Evolutionary conservation across 2,888 invertebrate species (phyloP).

Genomic region (Cancer borealis): DNA sequence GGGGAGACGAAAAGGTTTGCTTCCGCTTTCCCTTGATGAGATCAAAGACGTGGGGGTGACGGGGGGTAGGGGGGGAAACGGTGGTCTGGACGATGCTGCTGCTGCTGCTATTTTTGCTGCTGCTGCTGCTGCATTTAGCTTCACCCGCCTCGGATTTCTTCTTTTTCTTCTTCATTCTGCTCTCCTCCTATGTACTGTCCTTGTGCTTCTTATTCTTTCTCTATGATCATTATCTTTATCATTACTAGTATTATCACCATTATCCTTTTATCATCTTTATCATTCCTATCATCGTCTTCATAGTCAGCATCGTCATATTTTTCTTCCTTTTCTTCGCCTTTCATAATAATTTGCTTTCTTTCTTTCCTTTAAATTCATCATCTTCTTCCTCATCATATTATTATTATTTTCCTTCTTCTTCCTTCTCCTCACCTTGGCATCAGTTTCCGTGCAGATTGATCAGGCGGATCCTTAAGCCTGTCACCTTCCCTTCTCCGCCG

Average conservation of each 20-base stretch:
- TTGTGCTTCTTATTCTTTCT: background rate
- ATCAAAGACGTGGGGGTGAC: background rate
- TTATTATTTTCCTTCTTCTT: background rate
- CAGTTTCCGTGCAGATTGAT: background rate
- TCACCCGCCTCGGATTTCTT: background rate
- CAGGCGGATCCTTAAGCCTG: background rate
- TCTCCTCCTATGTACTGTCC: background rate
- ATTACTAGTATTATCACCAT: too few relatives aligned
- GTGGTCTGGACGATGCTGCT: background rate
- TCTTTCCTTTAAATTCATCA: background rate
- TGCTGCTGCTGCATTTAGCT: slow-evolving; percentile 6
- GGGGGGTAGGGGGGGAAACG: background rate
- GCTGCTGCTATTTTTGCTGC: background rate
- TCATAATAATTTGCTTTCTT: background rate
- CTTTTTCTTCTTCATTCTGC: background rate
- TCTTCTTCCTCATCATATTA: background rate
- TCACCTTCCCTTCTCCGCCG: background rate
- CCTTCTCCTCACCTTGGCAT: background rate
- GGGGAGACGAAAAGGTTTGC: background rate
- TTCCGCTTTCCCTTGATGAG: background rate
- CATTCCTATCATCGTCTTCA: background rate
- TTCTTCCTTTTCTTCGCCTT: background rate
- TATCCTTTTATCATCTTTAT: background rate
- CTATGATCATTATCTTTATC: background rate
- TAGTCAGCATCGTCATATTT: background rate